A percentile compares a stretch with the other conserved stretches of the same genome.
These are phyloP conservation scores for Cyclopterus lumpus DNA, from an alignment of 2,797 vertebrate species.

Conservation along the genomic window DNA sequence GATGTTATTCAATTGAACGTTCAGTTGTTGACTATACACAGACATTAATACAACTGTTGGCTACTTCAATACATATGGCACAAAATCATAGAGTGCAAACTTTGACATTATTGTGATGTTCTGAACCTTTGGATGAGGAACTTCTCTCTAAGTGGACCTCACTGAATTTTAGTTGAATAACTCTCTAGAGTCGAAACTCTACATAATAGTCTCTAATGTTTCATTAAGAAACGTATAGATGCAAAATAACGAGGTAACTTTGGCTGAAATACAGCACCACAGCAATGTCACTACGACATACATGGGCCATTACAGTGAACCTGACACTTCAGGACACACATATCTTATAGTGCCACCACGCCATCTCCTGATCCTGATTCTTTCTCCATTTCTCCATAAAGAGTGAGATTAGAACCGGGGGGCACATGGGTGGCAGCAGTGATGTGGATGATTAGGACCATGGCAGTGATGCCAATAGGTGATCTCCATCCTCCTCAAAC, in stretches of 20 bases:
- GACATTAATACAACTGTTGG: too few relatives aligned
- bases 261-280: not conserved
- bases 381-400: not conserved
- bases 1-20: too few relatives aligned
- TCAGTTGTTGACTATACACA: too few relatives aligned
- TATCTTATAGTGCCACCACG: rapidly evolving
- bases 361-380: not conserved
- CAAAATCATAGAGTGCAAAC: too few relatives aligned
- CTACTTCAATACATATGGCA: too few relatives aligned
- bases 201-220: not conserved
- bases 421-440: not conserved
- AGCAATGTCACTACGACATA: not conserved
- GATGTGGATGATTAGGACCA: conserved; percentile 32
- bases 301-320: not conserved
- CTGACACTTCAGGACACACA: not conserved
- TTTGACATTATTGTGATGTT: too few relatives aligned
- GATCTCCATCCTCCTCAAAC: not conserved
- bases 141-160: too few relatives aligned
- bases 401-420: not conserved
- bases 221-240: not conserved
- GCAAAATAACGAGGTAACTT: not conserved
- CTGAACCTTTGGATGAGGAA: too few relatives aligned
- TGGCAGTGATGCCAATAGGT: conserved; percentile 50
- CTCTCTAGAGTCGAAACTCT: too few relatives aligned
- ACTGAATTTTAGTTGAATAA: too few relatives aligned